A percentile compares a stretch with the other conserved stretches of the same genome.
phyloP scores from a whole-genome alignment of 1,140 invertebrate species.

The Radopholus similis region DNA sequence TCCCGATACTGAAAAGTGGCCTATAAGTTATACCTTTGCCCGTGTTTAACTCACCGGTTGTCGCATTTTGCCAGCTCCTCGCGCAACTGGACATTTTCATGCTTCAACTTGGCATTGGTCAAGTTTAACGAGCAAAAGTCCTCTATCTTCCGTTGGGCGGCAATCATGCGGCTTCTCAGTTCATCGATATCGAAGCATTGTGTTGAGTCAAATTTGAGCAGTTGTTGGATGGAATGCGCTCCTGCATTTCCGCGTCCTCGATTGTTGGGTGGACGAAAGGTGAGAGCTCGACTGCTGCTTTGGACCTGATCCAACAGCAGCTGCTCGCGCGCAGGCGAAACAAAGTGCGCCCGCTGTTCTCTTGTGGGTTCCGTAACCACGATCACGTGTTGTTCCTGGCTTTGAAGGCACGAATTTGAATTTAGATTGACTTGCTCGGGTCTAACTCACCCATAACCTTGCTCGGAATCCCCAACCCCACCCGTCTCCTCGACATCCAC shows the following conservation, averaged over 20 bases:
- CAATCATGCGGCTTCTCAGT: conserved; percentile 7
- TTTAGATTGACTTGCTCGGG: too few species aligned
- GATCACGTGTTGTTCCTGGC: too few species aligned
- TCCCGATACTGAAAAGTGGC: conserved; percentile 15
- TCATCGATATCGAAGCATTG: conserved; percentile 17
- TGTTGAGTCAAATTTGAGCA: not conserved
- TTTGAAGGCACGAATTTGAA: not conserved
- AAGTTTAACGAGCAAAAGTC: conserved; percentile 1
- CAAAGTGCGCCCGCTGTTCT: too few species aligned
- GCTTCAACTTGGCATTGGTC: not conserved
- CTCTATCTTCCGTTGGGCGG: conserved; percentile 20
- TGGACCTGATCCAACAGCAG: too few species aligned
- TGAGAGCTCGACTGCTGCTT: too few species aligned
- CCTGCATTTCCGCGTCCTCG: too few species aligned
- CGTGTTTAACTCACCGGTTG: not conserved
- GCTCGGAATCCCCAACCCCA: not conserved
- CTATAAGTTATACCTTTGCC: not conserved
- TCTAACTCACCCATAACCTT: too few species aligned
- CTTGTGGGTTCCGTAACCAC: too few species aligned
- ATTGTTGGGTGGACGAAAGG: too few species aligned
- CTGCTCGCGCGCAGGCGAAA: too few species aligned
- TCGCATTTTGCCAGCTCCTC: conserved; percentile 1
- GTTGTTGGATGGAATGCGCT: not conserved
- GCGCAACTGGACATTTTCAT: conserved; percentile 3
- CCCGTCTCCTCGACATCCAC: conserved; percentile 5